These are phyloP conservation scores for Cuculus canorus DNA, from an alignment of 2,797 vertebrate genomes.

Conservation along the genomic window DNA sequence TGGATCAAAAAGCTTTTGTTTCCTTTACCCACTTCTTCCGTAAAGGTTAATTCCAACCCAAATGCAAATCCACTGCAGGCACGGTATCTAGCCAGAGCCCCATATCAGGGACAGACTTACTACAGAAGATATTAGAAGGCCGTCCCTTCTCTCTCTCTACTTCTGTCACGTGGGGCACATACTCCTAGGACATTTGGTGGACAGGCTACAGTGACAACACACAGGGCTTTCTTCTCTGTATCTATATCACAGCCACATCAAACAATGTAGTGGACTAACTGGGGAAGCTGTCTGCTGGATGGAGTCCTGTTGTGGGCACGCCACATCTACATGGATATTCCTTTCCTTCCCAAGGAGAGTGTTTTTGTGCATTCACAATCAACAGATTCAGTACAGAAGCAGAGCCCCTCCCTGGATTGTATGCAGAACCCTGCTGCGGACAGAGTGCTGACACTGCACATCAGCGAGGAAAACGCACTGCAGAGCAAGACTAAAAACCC, in stretches of 20 bases:
- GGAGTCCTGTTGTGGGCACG: not conserved
- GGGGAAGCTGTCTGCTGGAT: not conserved
- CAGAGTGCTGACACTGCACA: not conserved
- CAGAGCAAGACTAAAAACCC: not conserved
- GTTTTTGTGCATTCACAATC: too few relatives aligned
- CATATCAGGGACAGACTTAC: not conserved
- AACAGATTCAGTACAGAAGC: not conserved
- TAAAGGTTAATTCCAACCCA: not conserved
- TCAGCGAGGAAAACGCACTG: not conserved
- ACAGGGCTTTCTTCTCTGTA: not conserved
- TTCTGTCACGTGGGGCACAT: not conserved
- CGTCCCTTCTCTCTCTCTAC: not conserved
- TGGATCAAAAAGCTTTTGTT: constrained; percentile 26
- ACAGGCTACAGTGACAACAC: not conserved
- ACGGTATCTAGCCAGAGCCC: not conserved
- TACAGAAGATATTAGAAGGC: not conserved
- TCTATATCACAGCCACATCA: not conserved
- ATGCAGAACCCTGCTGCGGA: not conserved
- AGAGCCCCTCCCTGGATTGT: not conserved
- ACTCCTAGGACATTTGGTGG: not conserved
- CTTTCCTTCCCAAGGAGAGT: not conserved
- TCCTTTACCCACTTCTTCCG: constrained; percentile 6
- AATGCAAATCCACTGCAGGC: not conserved
- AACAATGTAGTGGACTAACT: not conserved
- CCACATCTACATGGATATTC: not conserved